Conservation (phyloP, 2,888 invertebrate genomes). For the Abscondita cerata region DNA sequence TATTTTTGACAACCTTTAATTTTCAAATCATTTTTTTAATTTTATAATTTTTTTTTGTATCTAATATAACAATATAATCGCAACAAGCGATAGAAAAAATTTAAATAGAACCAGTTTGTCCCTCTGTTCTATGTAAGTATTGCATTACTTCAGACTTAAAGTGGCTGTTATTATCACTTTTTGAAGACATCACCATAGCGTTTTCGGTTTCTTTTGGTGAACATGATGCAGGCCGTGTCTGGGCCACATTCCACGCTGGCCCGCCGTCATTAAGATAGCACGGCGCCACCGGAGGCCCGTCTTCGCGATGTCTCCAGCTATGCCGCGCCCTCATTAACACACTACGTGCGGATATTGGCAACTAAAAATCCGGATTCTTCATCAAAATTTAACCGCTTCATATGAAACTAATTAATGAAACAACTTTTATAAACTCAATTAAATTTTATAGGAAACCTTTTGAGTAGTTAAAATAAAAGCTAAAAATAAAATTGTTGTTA, state of each 20-base stretch:
- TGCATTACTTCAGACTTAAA: constrained; percentile 2
- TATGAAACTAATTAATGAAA: constrained; percentile 2
- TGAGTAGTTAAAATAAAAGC: no score
- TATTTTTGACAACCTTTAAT: constrained; percentile 13
- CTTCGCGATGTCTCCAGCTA: constrained; percentile 28
- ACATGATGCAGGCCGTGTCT: constrained; percentile 35
- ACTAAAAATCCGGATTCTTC: constrained; percentile 26
- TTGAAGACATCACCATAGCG: constrained; percentile 24
- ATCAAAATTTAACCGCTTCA: constrained; percentile 15
- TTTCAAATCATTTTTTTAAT: background rate
- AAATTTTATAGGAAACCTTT: no score
- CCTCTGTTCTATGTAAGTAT: constrained; percentile 6
- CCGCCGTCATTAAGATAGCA: constrained; percentile 51
- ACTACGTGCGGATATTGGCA: constrained; percentile 36
- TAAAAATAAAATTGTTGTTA: no score
- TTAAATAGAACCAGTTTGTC: constrained; percentile 6
- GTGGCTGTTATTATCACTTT: constrained; percentile 27
- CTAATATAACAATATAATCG: no score
- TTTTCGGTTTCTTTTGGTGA: constrained; percentile 31
- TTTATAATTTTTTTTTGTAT: no score
- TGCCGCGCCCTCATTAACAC: constrained; percentile 37
- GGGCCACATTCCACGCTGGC: constrained; percentile 36
- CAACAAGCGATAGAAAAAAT: background rate
- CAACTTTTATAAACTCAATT: no score
- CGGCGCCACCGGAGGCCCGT: constrained; percentile 46